phyloP scores from a whole-genome alignment of 2,888 invertebrate species.

The Drosophila dives region DNA sequence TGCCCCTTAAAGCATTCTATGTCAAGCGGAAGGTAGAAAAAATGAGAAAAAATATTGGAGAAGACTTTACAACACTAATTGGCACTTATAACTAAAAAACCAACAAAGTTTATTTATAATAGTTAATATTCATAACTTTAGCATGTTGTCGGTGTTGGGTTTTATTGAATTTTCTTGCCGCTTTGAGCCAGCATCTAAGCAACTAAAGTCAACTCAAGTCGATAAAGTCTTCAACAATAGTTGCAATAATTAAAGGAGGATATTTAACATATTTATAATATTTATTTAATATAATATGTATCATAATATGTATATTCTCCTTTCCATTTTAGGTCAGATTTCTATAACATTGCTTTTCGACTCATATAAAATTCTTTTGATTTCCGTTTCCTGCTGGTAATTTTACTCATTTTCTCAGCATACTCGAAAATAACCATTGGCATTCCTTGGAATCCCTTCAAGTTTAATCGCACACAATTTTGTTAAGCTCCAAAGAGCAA shows the following conservation, averaged over 20 bases:
- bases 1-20: not conserved
- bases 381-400: not conserved
- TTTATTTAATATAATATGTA: not conserved
- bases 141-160: not conserved
- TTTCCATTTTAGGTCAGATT: not conserved
- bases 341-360: not conserved
- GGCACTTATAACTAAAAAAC: not conserved
- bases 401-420: not conserved
- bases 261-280: not conserved
- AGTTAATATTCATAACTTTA: not conserved
- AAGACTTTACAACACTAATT: not conserved
- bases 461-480: conserved; percentile 17
- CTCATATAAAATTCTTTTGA: not conserved
- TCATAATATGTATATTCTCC: not conserved
- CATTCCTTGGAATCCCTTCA: not conserved
- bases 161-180: not conserved
- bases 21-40: not conserved
- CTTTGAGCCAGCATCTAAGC: not conserved
- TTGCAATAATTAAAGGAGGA: not conserved
- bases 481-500: conserved; percentile 15
- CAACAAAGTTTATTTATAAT: not conserved
- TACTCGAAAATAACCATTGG: not conserved
- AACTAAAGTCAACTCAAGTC: too few species aligned
- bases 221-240: not conserved
- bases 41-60: not conserved